Evolutionary conservation across 2,888 invertebrate species (phyloP), one percentile per base, ranked within the genome.

Genomic region (Marronus borbonicus): DNA sequence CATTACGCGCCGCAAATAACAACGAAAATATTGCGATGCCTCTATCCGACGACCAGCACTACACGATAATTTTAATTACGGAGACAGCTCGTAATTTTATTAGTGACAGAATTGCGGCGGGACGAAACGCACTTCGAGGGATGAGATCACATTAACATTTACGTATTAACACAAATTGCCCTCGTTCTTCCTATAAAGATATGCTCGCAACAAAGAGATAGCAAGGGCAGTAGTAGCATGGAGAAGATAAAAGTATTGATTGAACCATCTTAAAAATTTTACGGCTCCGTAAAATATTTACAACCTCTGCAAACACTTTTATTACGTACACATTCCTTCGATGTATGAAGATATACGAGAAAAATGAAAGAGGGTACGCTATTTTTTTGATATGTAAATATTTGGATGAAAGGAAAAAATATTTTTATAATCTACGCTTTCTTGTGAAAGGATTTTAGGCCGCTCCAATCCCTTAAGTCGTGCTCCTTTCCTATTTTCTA

Each of bases 231-330:
- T 60, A 60, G 72, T 74, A 60, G 72, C 36, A 66, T 50, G 10
- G 68, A 50, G 12, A 74, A 78, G 77, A 78, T 78, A 78, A 78
- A 72, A 72, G 77, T 72, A 78, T 78, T 72, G 77, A 78, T 78
- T 78, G 77, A 65, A 39, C 64, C 65, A 72, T 78, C 72, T 77
- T 72, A 78, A 78, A 78, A 74, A 65, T 78, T 77, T 78, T 78
- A 78, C 74, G 72, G 65, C 39, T 44, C 66, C 74, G 65, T 78
- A 78, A 78, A 78, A 78, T 78, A 78, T 78, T 78, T 78, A 78
- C 77, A 78, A 72, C 77, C 77, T 55, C 77, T 72, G 77, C 72
- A 58, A 70, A 65, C 72, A 65, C 64, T 70, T 78, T 78, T 78
- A 78, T 65, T 72, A 72, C 77, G 31, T 52, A 72, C 77, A 72